These are phyloP conservation scores for Irena cyanogastra DNA, from an alignment of 2,113 vertebrate genomes.

Conservation along the genomic window DNA sequence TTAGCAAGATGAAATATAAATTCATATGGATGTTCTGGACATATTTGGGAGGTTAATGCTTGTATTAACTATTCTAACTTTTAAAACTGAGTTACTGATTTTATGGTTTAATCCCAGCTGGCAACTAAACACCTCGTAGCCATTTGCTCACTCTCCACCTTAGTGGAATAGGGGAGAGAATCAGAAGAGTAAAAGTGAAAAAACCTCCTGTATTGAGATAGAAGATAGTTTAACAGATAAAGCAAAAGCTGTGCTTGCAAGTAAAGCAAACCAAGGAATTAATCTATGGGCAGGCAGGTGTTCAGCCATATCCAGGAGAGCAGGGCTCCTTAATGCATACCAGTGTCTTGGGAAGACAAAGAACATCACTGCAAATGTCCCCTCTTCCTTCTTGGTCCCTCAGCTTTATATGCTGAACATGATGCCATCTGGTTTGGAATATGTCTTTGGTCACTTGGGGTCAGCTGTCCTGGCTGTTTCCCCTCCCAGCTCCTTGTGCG, in stretches of 20 bases:
- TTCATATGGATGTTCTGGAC: background rate
- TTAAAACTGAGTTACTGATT: background rate
- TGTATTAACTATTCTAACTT: background rate
- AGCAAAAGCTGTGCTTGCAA: background rate
- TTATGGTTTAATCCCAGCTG: background rate
- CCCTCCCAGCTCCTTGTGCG: background rate
- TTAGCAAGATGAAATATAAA: background rate
- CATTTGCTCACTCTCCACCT: background rate
- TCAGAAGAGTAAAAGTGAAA: background rate
- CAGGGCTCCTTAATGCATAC: background rate
- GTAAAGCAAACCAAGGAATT: background rate
- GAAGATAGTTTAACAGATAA: background rate
- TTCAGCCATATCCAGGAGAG: background rate
- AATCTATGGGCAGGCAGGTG: fast-evolving
- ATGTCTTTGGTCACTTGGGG: background rate
- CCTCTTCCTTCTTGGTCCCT: background rate
- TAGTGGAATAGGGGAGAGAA: fast-evolving
- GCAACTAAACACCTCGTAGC: background rate
- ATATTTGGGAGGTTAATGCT: background rate
- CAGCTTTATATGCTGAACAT: background rate
- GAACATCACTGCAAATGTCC: background rate
- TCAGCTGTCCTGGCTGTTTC: background rate
- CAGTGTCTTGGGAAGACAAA: background rate
- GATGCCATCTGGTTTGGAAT: background rate
- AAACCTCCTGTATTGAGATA: background rate